These are phyloP conservation scores for Hartigia nigra DNA, from an alignment of 2,888 invertebrate genomes.

Conservation along the genomic window DNA sequence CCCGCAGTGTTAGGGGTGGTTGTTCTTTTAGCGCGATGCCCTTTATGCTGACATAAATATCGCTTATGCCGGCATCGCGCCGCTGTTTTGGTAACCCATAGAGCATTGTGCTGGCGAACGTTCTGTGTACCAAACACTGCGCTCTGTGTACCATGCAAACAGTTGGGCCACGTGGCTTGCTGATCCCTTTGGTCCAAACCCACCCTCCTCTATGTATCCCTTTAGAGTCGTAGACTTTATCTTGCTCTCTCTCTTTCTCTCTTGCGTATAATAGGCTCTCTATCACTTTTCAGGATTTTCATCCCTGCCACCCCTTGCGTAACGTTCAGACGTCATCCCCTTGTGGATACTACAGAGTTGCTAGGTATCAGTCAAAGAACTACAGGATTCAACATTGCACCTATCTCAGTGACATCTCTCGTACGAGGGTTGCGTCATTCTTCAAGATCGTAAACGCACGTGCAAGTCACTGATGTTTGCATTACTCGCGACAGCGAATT, in stretches of 20 bases:
- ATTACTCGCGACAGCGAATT: background rate
- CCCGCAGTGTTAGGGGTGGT: constrained; percentile 33
- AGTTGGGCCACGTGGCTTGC: constrained; percentile 59
- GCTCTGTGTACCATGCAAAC: constrained; percentile 63
- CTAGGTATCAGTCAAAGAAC: background rate
- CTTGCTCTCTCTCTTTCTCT: background rate
- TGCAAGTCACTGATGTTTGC: constrained; percentile 50
- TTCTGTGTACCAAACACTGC: constrained; percentile 59
- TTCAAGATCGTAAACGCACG: constrained; percentile 53
- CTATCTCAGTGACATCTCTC: constrained; percentile 40
- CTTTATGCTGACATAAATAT: constrained; percentile 66
- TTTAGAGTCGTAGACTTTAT: constrained; percentile 21
- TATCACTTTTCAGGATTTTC: background rate
- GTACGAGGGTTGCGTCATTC: constrained; percentile 21
- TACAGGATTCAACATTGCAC: background rate
- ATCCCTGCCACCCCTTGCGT: background rate
- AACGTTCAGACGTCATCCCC: background rate
- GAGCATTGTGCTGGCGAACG: constrained; percentile 58
- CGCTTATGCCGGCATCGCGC: constrained; percentile 62
- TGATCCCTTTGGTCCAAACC: constrained; percentile 29
- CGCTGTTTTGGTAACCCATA: constrained; percentile 65
- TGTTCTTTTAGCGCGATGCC: constrained; percentile 61
- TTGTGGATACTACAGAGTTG: background rate
- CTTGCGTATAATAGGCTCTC: background rate
- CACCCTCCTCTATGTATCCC: background rate